A percentile compares a stretch with the other conserved stretches of the same genome.
Conservation (phyloP, 2,797 vertebrate species). For the Avahi laniger region DNA sequence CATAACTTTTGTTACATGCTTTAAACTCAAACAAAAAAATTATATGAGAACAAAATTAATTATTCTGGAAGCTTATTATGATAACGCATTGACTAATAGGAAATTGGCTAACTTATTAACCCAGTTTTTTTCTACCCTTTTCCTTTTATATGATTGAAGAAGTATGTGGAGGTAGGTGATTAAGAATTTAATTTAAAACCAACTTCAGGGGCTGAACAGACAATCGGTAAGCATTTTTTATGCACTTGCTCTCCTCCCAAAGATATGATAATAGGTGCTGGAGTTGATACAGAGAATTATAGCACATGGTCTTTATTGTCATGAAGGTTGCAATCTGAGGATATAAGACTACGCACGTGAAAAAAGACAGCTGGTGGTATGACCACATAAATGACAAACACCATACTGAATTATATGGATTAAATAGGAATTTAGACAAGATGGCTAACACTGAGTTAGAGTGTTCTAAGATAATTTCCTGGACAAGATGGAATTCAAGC, state of each 20-base stretch:
- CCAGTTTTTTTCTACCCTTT: background rate
- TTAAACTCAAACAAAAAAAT: constrained; percentile 40
- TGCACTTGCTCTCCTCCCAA: background rate
- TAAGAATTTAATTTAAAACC: constrained; percentile 45
- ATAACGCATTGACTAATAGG: background rate
- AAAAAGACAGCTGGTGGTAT: background rate
- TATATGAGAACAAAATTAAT: background rate
- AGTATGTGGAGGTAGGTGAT: background rate
- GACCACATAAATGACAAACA: background rate
- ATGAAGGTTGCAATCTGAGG: background rate
- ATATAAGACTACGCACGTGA: background rate
- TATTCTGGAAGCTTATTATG: background rate
- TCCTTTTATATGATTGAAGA: background rate
- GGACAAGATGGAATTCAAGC: background rate
- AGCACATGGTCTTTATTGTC: background rate
- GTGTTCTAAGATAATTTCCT: background rate
- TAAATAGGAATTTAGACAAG: background rate
- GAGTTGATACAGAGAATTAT: background rate
- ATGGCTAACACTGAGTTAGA: background rate
- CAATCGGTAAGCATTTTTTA: constrained; percentile 1
- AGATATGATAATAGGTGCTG: background rate
- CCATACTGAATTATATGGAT: background rate
- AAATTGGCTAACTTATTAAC: background rate
- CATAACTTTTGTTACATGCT: constrained; percentile 6
- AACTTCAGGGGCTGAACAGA: background rate